Percentiles rank a stretch among this genome's conserved stretches.
Evolutionary conservation across 2,888 invertebrate species (phyloP).

Genomic region (Drosophila subquinaria): DNA sequence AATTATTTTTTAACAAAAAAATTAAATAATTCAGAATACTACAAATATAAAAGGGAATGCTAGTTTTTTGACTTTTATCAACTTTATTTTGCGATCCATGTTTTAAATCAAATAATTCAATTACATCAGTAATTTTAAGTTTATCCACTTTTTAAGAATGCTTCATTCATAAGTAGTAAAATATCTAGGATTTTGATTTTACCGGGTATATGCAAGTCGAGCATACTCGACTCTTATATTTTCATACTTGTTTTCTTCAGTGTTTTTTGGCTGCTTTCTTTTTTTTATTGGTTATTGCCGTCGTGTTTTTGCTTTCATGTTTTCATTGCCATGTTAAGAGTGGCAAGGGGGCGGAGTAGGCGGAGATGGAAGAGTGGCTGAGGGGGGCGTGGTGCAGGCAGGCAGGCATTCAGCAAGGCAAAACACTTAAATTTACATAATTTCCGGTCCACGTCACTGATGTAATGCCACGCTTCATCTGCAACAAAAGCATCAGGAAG

Average conservation of each 20-base stretch:
- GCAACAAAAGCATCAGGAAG: slow-evolving; percentile 55
- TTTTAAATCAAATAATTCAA: no score
- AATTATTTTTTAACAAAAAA: no score
- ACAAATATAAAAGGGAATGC: no score
- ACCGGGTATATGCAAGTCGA: not conserved
- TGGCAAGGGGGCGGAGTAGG: slow-evolving; percentile 43
- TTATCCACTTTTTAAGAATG: no score
- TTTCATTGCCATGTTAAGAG: slow-evolving; percentile 81
- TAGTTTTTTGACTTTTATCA: no score
- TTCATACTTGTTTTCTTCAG: not conserved
- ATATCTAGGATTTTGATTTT: no score
- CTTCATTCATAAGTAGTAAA: no score
- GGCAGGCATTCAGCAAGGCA: slow-evolving; percentile 47
- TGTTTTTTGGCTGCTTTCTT: slow-evolving; percentile 10
- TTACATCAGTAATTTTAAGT: no score
- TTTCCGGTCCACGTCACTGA: slow-evolving; percentile 81
- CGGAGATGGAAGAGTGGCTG: not conserved
- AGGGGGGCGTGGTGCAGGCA: not conserved
- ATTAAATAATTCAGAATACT: no score
- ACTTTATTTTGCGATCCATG: no score
- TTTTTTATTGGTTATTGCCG: slow-evolving; percentile 62
- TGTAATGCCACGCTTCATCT: slow-evolving; percentile 77
- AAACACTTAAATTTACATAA: slow-evolving; percentile 83
- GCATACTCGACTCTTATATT: not conserved
- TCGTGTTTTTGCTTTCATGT: slow-evolving; percentile 77